Evolutionary conservation across 1,140 invertebrate genomes (phyloP).

Genomic region (Penaeus indicus): DNA sequence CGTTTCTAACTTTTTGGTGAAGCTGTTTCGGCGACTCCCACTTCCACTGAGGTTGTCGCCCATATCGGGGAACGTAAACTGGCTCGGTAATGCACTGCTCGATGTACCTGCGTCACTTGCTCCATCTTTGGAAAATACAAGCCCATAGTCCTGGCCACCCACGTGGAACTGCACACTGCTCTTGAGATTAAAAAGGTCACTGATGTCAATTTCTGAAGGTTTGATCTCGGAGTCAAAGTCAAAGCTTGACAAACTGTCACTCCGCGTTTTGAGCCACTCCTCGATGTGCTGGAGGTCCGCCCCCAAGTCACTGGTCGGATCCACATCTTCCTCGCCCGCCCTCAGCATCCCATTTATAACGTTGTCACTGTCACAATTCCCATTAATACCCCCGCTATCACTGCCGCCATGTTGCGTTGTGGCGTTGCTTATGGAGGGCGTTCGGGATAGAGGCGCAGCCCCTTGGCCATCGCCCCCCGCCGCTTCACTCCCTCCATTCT

Average conservation of each 20-base stretch:
- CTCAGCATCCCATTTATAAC: slow-evolving; percentile 57
- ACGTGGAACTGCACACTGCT: slow-evolving; percentile 38
- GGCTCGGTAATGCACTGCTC: slow-evolving; percentile 35
- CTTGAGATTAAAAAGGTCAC: slow-evolving; percentile 62
- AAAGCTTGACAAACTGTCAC: slow-evolving; percentile 66
- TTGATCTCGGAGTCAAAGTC: slow-evolving; percentile 66
- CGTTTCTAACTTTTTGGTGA: slow-evolving; percentile 49
- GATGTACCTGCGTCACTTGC: slow-evolving; percentile 41
- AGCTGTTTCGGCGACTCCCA: slow-evolving; percentile 47
- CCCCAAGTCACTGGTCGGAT: slow-evolving; percentile 42
- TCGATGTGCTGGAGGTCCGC: slow-evolving; percentile 66
- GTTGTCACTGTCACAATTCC: slow-evolving; percentile 57
- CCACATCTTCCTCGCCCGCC: slow-evolving; percentile 53
- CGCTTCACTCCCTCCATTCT: slow-evolving; percentile 53
- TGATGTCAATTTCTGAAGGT: slow-evolving; percentile 57
- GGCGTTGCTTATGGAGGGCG: slow-evolving; percentile 39
- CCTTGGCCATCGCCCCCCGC: slow-evolving; percentile 40
- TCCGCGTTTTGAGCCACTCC: slow-evolving; percentile 67
- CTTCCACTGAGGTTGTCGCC: slow-evolving; percentile 33
- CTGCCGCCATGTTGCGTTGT: slow-evolving; percentile 60
- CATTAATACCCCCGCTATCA: slow-evolving; percentile 52
- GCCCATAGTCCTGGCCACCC: slow-evolving; percentile 41
- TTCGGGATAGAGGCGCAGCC: slow-evolving; percentile 29
- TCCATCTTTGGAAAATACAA: slow-evolving; percentile 46
- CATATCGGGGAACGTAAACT: slow-evolving; percentile 50